phyloP scores from a whole-genome alignment of 1,140 invertebrate genomes.

The Reticulitermes speratus region DNA sequence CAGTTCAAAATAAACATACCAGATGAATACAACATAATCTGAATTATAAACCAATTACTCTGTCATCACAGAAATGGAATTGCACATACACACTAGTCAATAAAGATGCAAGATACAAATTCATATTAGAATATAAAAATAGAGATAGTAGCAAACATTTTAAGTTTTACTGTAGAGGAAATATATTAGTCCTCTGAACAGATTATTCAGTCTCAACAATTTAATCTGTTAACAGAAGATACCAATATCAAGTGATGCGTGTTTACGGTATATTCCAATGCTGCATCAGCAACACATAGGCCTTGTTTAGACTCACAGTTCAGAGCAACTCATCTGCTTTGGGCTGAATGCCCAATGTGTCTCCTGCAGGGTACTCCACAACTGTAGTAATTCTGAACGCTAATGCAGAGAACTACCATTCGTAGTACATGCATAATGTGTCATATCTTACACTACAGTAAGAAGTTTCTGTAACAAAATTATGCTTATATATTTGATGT shows the following conservation, averaged over 20 bases:
- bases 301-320: background rate
- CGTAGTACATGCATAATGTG: background rate
- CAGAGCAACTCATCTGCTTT: no score
- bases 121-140: slow-evolving; percentile 26
- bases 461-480: background rate
- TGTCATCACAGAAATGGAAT: slow-evolving; percentile 23
- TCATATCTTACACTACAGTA: background rate
- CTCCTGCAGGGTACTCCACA: background rate
- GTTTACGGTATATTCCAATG: background rate
- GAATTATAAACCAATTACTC: background rate
- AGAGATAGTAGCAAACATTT: slow-evolving; percentile 20
- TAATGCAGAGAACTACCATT: background rate
- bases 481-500: background rate
- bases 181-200: background rate
- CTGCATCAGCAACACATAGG: background rate
- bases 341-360: background rate
- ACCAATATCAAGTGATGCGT: background rate
- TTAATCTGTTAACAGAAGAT: background rate
- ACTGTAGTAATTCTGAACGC: background rate
- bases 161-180: background rate
- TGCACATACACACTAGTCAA: background rate
- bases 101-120: slow-evolving; percentile 21
- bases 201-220: background rate
- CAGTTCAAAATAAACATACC: background rate
- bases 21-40: background rate